phyloP scores from a whole-genome alignment of 2,797 vertebrate genomes.

The Gymnocypris eckloni region DNA sequence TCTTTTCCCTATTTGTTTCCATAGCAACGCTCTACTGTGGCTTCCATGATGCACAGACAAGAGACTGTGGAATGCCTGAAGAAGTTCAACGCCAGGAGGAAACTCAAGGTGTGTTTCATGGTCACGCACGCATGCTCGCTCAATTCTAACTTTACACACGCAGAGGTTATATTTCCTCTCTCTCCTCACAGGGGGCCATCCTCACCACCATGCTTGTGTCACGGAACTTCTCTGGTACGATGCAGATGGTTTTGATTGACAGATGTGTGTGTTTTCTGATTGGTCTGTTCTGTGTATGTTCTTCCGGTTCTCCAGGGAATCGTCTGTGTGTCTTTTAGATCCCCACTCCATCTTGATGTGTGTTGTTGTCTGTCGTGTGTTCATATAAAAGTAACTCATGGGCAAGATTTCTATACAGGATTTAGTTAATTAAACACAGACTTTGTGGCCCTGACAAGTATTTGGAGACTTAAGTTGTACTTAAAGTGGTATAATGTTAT shows the following conservation, averaged over 20 bases:
- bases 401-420: neutral
- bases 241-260: neutral
- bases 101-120: conserved; percentile 88
- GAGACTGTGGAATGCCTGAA: conserved; percentile 98
- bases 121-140: conserved; percentile 1
- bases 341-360: conserved; percentile 28
- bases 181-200: conserved; percentile 86
- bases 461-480: neutral
- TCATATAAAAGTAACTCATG: conserved; percentile 13
- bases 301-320: conserved; percentile 7
- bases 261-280: conserved; percentile 3
- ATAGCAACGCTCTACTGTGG: conserved; percentile 98
- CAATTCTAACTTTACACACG: neutral
- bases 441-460: neutral
- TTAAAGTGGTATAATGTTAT: neutral
- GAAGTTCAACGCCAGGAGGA: conserved; percentile 97
- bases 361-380: conserved; percentile 23
- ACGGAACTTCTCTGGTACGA: conserved; percentile 92
- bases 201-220: conserved; percentile 97
- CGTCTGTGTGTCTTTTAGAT: neutral
- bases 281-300: conserved; percentile 17
- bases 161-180: conserved; percentile 27
- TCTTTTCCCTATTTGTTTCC: conserved; percentile 26
- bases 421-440: neutral
- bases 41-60: conserved; percentile 99